These are phyloP conservation scores for Phrynocephalus versicolor DNA, from an alignment of 2,113 vertebrate species.

Conservation along the genomic window DNA sequence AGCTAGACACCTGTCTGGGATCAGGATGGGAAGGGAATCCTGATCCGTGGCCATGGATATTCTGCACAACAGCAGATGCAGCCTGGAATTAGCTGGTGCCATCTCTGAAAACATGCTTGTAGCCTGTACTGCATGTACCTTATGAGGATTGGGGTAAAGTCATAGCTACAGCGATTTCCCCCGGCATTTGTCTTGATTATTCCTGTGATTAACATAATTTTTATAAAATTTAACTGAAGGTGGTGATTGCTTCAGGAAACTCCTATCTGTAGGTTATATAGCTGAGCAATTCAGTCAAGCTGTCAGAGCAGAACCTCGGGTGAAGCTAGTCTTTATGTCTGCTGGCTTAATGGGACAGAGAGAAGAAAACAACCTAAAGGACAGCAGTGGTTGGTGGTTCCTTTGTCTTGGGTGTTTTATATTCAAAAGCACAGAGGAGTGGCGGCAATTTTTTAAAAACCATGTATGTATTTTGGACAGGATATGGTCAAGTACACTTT, in stretches of 20 bases:
- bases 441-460: not conserved
- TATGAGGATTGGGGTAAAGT: no score
- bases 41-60: not conserved
- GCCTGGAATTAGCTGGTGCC: not conserved
- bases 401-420: no score
- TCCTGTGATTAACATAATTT: not conserved
- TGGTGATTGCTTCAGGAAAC: no score
- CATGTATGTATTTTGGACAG: not conserved
- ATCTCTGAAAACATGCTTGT: not conserved
- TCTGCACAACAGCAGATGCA: not conserved
- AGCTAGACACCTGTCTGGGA: not conserved
- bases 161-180: not conserved
- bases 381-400: no score
- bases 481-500: slow-evolving; percentile 81
- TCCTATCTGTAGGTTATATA: no score
- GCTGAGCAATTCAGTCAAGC: not conserved
- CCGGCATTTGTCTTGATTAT: not conserved
- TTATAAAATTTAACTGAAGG: not conserved
- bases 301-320: not conserved
- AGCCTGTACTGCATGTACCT: not conserved
- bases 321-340: not conserved
- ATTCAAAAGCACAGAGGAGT: no score
- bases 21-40: not conserved
- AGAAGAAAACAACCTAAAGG: not conserved
- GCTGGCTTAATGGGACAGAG: not conserved